A percentile compares a stretch with the other conserved stretches of the same genome.
These are phyloP conservation scores for Nannoperca australis DNA, from an alignment of 2,797 vertebrate species.

Conservation along the genomic window DNA sequence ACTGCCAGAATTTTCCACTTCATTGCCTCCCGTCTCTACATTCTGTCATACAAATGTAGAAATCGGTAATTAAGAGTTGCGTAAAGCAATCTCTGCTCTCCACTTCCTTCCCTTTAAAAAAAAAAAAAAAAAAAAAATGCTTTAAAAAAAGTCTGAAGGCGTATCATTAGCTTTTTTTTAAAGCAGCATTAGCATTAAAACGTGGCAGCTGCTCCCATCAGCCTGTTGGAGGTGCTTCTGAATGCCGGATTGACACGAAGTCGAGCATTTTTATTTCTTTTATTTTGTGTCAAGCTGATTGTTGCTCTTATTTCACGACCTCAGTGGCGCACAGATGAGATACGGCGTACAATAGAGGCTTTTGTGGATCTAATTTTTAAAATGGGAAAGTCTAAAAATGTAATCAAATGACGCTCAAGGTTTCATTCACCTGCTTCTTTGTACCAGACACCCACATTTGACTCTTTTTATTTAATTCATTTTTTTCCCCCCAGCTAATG, in stretches of 20 bases:
- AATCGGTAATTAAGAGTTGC: slow-evolving; percentile 14
- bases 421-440: slow-evolving; percentile 31
- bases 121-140: too few species aligned
- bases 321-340: background rate
- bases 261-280: background rate
- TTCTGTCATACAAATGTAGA: slow-evolving; percentile 5
- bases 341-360: background rate
- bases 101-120: slow-evolving; percentile 1
- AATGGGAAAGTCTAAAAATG: slow-evolving; percentile 5
- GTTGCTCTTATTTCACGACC: slow-evolving; percentile 12
- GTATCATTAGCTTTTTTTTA: slow-evolving; percentile 37
- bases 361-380: slow-evolving; percentile 24
- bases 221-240: background rate
- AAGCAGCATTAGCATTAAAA: slow-evolving; percentile 51
- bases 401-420: background rate
- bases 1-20: background rate
- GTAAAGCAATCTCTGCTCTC: background rate
- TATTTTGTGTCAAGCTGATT: background rate
- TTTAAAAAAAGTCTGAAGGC: slow-evolving; percentile 13
- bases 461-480: slow-evolving; percentile 3
- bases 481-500: slow-evolving; percentile 32
- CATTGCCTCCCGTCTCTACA: background rate
- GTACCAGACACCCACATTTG: slow-evolving; percentile 19
- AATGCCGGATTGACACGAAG: background rate
- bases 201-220: slow-evolving; percentile 40